Evolutionary conservation across 1,140 invertebrate genomes (phyloP).

Genomic region (Phymorhynchus buccinoides): DNA sequence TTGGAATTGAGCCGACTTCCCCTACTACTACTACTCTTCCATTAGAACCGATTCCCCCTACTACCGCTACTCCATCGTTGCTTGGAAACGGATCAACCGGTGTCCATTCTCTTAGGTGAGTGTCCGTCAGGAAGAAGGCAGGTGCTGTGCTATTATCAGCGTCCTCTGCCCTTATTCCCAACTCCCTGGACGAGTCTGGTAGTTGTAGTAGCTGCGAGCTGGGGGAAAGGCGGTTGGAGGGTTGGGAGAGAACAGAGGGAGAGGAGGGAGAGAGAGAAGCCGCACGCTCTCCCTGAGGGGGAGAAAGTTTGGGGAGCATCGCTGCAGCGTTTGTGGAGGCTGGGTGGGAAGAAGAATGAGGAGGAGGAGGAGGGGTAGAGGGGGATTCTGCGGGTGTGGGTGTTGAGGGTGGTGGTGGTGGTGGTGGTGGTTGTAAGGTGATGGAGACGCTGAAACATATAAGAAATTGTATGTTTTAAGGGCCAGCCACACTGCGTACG

Average conservation of each 20-base stretch:
- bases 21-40: too few relatives aligned
- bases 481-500: too few relatives aligned
- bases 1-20: too few relatives aligned
- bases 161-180: too few relatives aligned
- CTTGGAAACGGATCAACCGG: neutral
- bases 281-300: neutral
- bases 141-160: too few relatives aligned
- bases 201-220: neutral
- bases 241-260: too few relatives aligned
- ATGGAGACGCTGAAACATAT: neutral
- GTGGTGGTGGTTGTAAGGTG: neutral
- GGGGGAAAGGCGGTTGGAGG: neutral
- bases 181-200: neutral
- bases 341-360: neutral
- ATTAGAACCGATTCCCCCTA: too few relatives aligned
- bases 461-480: too few relatives aligned
- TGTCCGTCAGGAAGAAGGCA: too few relatives aligned
- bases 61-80: neutral
- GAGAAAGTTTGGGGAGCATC: neutral
- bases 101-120: neutral
- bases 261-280: neutral
- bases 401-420: neutral
- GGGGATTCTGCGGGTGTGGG: neutral
- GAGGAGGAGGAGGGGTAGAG: too few relatives aligned
- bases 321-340: neutral